phyloP scores from a whole-genome alignment of 53 echinoderm and acorn worm genomes.

The Mesocentrotus franciscanus region DNA sequence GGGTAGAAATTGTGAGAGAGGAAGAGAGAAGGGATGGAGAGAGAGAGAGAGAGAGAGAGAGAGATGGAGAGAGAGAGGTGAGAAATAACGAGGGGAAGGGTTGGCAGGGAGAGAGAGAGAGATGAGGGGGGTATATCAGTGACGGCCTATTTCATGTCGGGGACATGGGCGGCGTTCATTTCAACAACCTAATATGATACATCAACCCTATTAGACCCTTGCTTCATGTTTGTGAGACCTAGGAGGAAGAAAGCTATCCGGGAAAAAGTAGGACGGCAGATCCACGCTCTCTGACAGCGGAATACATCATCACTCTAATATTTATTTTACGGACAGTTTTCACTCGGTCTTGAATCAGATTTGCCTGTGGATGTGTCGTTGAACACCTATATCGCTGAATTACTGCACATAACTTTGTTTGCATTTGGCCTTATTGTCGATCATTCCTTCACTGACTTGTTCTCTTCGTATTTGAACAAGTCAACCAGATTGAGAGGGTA shows the following conservation, averaged over 20 bases:
- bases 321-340: conserved; percentile 21
- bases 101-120: not conserved
- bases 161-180: not conserved
- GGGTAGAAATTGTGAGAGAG: too few relatives aligned
- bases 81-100: not conserved
- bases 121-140: not conserved
- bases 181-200: not conserved
- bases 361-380: not conserved
- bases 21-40: not conserved
- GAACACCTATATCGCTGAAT: conserved; percentile 35
- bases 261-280: not conserved
- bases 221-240: not conserved
- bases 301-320: conserved; percentile 27
- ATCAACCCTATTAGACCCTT: not conserved
- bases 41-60: not conserved
- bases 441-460: not conserved
- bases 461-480: not conserved
- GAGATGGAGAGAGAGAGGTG: not conserved
- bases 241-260: not conserved
- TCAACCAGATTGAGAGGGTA: not conserved
- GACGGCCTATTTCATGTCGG: conserved; percentile 2
- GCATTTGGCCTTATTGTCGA: not conserved
- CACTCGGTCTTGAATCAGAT: not conserved
- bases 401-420: not conserved
- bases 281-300: not conserved